Evolutionary conservation across 1,140 invertebrate genomes (phyloP).

Genomic region (Drosophila ficusphila): DNA sequence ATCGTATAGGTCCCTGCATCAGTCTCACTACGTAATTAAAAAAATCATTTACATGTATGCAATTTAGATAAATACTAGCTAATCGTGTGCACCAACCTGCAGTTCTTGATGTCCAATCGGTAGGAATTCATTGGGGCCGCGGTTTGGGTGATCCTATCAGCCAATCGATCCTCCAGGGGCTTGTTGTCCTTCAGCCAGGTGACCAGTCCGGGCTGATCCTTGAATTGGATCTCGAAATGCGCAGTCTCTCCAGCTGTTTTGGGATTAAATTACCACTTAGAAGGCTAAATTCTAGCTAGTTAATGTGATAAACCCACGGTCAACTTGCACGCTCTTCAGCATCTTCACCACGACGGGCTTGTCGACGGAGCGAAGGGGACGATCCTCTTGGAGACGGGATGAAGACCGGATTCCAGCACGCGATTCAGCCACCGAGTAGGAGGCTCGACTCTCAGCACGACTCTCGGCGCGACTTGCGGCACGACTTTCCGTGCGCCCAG

Average conservation of each 20-base stretch:
- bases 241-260: conserved; percentile 92
- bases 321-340: conserved; percentile 89
- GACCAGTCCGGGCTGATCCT: conserved; percentile 86
- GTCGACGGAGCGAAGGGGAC: conserved; percentile 60
- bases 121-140: conserved; percentile 86
- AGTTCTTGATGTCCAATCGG: conserved; percentile 92
- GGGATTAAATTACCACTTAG: too few relatives aligned
- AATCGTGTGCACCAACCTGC: conserved; percentile 85
- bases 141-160: conserved; percentile 89
- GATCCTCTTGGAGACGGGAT: conserved; percentile 59
- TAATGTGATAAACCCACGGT: conserved; percentile 88
- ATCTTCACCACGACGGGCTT: conserved; percentile 89
- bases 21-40: conserved; percentile 88
- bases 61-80: too few relatives aligned
- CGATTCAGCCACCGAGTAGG: conserved; percentile 61
- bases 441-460: conserved; percentile 62
- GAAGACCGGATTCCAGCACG: conserved; percentile 56
- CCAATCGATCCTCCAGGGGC: conserved; percentile 90
- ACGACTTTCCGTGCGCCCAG: conserved; percentile 65
- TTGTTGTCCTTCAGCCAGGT: conserved; percentile 96
- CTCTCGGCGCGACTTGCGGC: conserved; percentile 68
- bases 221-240: conserved; percentile 92
- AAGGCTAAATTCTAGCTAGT: too few relatives aligned
- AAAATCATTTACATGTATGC: too few relatives aligned
- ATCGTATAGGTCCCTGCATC: conserved; percentile 97